A percentile compares a stretch with the other conserved stretches of the same genome.
These are phyloP conservation scores for Rousettus leschenaultii DNA, from an alignment of 2,113 vertebrate genomes.

Conservation along the genomic window DNA sequence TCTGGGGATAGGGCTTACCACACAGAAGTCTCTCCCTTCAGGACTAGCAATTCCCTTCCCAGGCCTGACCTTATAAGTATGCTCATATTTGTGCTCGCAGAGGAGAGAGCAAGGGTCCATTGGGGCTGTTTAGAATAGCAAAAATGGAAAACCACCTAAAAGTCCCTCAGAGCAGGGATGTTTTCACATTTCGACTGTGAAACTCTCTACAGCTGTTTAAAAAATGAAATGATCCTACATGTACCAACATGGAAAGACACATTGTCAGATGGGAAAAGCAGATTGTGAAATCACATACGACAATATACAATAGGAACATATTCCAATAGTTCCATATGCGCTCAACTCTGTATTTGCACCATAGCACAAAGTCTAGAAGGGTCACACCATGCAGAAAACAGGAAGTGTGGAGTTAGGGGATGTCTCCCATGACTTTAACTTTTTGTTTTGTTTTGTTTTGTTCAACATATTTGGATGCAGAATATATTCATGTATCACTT, in stretches of 20 bases:
- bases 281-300: not conserved
- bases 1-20: accelerated
- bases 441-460: not conserved
- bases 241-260: not conserved
- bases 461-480: slow-evolving; percentile 49
- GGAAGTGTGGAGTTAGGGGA: not conserved
- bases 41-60: not conserved
- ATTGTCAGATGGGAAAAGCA: not conserved
- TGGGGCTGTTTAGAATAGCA: not conserved
- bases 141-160: not conserved
- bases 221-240: not conserved
- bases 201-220: slow-evolving; percentile 1
- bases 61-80: not conserved
- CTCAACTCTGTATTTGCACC: not conserved
- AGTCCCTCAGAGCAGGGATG: not conserved
- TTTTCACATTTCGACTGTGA: not conserved
- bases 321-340: not conserved
- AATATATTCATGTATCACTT: slow-evolving; percentile 30
- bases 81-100: not conserved
- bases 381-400: not conserved
- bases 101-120: not conserved
- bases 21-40: not conserved
- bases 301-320: not conserved
- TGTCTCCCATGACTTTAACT: not conserved
- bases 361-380: not conserved